phyloP scores from a whole-genome alignment of 2,888 invertebrate genomes.

The Drosophila percnosoma region DNA sequence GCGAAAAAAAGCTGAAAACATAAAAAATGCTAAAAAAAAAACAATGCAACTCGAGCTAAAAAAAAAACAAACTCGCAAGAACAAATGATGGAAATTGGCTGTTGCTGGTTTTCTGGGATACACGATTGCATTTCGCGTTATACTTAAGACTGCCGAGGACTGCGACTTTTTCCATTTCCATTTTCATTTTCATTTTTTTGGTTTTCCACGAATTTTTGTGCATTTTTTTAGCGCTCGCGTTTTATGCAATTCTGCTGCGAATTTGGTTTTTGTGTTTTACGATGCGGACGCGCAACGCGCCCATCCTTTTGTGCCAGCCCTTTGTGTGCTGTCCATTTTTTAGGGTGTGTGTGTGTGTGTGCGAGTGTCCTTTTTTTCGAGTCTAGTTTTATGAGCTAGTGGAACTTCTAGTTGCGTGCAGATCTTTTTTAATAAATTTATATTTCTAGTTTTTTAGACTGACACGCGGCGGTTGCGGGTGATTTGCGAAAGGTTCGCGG shows the following conservation, averaged over 20 bases:
- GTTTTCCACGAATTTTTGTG: conserved; percentile 39
- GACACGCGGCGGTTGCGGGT: conserved; percentile 63
- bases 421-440: conserved; percentile 14
- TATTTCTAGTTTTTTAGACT: conserved; percentile 66
- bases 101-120: conserved; percentile 8
- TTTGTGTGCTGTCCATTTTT: conserved; percentile 50
- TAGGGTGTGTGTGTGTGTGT: conserved; percentile 16
- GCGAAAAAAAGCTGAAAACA: not conserved
- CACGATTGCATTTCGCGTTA: conserved; percentile 64
- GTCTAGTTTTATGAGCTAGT: conserved; percentile 42
- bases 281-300: conserved; percentile 22
- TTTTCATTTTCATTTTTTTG: not conserved
- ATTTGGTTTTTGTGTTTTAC: conserved; percentile 27
- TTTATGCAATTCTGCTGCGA: conserved; percentile 43
- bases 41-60: conserved; percentile 34
- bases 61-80: conserved; percentile 3
- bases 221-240: conserved; percentile 58
- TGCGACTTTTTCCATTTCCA: conserved; percentile 8
- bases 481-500: conserved; percentile 40
- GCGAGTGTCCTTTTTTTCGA: conserved; percentile 13
- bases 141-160: conserved; percentile 10
- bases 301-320: conserved; percentile 55
- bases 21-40: conserved; percentile 8
- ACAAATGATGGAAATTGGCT: conserved; percentile 20
- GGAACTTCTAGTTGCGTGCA: conserved; percentile 79